Conservation (phyloP, 2,797 vertebrate genomes). For the Eulemur rubriventer region DNA sequence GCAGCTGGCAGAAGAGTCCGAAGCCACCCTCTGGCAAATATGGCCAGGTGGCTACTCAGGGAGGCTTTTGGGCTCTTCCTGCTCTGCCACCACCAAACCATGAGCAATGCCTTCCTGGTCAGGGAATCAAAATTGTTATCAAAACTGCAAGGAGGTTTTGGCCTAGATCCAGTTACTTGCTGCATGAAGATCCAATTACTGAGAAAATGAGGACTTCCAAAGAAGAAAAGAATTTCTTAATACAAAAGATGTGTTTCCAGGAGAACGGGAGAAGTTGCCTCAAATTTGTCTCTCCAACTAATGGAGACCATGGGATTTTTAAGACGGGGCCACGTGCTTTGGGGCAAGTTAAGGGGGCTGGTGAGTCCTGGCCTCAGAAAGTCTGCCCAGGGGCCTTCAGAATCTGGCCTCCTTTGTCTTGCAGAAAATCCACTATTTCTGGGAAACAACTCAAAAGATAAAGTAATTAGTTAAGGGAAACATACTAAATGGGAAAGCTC, state of each 20-base stretch:
- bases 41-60: too few relatives aligned
- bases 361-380: background rate
- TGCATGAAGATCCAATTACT: background rate
- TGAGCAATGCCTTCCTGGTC: too few relatives aligned
- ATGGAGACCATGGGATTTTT: background rate
- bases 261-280: background rate
- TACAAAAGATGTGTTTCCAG: background rate
- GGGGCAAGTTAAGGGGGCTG: background rate
- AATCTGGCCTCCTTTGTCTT: background rate
- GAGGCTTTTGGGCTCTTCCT: too few relatives aligned
- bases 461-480: background rate
- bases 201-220: background rate
- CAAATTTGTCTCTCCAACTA: background rate
- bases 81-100: too few relatives aligned
- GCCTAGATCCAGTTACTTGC: background rate
- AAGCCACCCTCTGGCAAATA: too few relatives aligned
- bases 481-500: background rate
- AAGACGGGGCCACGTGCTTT: background rate
- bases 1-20: too few relatives aligned
- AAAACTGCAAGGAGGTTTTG: background rate
- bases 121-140: background rate
- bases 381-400: background rate
- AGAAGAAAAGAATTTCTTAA: background rate
- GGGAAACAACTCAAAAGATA: background rate
- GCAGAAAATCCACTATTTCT: background rate